phyloP scores from a whole-genome alignment of 2,888 invertebrate species.

The Nomada fucata region DNA sequence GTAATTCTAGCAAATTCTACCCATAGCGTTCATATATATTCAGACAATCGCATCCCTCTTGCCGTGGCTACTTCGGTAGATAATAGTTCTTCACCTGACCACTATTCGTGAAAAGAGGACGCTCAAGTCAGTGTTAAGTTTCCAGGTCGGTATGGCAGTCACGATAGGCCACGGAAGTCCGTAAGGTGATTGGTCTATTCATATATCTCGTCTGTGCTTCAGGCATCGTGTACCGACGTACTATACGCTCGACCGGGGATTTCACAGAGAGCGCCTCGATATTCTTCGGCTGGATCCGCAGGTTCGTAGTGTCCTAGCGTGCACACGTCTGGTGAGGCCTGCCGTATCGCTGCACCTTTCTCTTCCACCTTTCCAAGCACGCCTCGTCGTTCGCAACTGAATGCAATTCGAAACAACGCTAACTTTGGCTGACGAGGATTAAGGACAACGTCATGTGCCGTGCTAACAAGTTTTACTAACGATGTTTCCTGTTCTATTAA shows the following conservation, averaged over 20 bases:
- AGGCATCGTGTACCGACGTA: not conserved
- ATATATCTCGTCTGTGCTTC: conserved; percentile 2
- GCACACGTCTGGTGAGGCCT: conserved; percentile 13
- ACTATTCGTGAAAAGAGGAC: too few species aligned
- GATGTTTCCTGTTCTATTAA: conserved; percentile 32
- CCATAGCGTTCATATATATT: too few species aligned
- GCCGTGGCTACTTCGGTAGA: too few species aligned
- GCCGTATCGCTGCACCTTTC: not conserved
- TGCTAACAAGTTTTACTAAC: conserved; percentile 19
- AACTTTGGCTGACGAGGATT: conserved; percentile 23
- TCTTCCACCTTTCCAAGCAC: not conserved
- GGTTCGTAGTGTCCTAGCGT: not conserved
- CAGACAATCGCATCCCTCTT: too few species aligned
- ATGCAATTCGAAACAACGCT: not conserved
- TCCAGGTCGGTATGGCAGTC: too few species aligned
- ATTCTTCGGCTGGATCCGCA: not conserved
- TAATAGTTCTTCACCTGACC: too few species aligned
- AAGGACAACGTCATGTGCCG: conserved; percentile 10
- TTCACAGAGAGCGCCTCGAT: conserved; percentile 13
- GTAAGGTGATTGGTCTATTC: too few species aligned
- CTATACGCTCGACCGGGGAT: not conserved
- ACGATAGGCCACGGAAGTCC: too few species aligned
- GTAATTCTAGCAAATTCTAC: too few species aligned
- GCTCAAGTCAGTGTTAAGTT: too few species aligned
- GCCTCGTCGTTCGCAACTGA: not conserved